phyloP scores from a whole-genome alignment of 2,113 vertebrate species.

The Cepphus grylle region DNA sequence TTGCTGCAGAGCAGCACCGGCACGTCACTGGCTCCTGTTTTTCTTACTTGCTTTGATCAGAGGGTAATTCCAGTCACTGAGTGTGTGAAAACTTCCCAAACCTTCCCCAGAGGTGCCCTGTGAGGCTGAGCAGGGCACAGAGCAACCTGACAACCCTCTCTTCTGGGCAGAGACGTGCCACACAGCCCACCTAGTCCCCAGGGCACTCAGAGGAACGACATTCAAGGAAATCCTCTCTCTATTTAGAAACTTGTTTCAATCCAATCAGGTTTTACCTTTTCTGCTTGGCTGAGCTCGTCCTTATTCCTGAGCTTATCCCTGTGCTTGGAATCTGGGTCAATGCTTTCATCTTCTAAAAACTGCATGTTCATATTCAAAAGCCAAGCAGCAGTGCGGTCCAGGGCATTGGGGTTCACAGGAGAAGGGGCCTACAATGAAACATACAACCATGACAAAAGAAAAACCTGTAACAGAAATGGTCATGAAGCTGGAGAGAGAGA shows the following conservation, averaged over 20 bases:
- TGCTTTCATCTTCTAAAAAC: slow-evolving; percentile 95
- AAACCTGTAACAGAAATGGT: slow-evolving; percentile 57
- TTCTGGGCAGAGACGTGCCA: neutral
- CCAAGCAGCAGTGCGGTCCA: slow-evolving; percentile 99
- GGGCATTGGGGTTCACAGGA: slow-evolving; percentile 96
- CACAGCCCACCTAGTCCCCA: slow-evolving; percentile 33
- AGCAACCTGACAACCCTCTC: neutral
- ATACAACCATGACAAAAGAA: slow-evolving; percentile 75
- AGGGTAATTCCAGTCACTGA: neutral
- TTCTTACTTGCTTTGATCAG: neutral
- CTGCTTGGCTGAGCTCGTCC: slow-evolving; percentile 94
- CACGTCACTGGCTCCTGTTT: neutral
- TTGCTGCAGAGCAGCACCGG: neutral
- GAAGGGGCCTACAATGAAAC: slow-evolving; percentile 95
- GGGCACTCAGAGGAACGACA: neutral
- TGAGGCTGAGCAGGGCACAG: neutral
- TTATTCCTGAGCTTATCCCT: slow-evolving; percentile 91
- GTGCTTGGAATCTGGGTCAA: slow-evolving; percentile 89
- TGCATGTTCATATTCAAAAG: slow-evolving; percentile 99
- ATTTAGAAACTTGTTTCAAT: slow-evolving; percentile 42
- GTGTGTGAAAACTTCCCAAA: neutral
- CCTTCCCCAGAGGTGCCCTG: neutral
- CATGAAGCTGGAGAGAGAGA: slow-evolving; percentile 5
- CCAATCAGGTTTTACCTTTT: slow-evolving; percentile 88
- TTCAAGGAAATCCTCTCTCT: slow-evolving; percentile 60